Evolutionary conservation across 2,888 invertebrate species (phyloP).

Genomic region (Rapana venosa): DNA sequence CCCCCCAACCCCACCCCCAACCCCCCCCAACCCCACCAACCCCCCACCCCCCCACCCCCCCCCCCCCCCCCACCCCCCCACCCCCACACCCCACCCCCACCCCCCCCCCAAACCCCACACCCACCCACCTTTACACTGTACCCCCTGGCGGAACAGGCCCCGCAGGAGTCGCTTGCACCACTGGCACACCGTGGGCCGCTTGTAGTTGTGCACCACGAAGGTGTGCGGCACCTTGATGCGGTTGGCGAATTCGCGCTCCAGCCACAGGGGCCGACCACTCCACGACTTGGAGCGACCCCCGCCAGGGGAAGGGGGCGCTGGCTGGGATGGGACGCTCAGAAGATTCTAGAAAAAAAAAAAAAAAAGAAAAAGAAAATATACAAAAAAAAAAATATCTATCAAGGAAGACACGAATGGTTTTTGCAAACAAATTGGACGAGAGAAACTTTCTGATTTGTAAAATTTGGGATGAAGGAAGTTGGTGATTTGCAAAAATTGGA

Average conservation of each 20-base stretch:
- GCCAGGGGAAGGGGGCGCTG: slow-evolving; percentile 51
- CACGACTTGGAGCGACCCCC: slow-evolving; percentile 76
- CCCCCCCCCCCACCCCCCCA: too few species aligned
- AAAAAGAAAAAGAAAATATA: not conserved
- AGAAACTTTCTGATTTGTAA: too few species aligned
- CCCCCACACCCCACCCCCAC: not conserved
- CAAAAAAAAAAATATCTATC: not conserved
- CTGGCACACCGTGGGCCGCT: slow-evolving; percentile 96
- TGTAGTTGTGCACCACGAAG: slow-evolving; percentile 97
- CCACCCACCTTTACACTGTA: slow-evolving; percentile 91
- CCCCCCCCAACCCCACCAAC: too few species aligned
- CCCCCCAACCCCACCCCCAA: too few species aligned
- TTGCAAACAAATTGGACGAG: too few species aligned
- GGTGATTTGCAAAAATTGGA: too few species aligned
- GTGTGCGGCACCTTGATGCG: slow-evolving; percentile 92
- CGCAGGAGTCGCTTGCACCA: slow-evolving; percentile 96
- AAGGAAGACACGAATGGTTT: too few species aligned
- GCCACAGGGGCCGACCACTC: slow-evolving; percentile 83
- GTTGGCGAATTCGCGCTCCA: slow-evolving; percentile 85
- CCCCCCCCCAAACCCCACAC: not conserved
- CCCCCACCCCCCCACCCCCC: too few species aligned
- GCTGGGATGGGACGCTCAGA: slow-evolving; percentile 47
- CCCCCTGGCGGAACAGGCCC: slow-evolving; percentile 94
- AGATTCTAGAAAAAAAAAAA: slow-evolving; percentile 44
- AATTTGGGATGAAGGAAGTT: too few species aligned